A percentile compares a stretch with the other conserved stretches of the same genome.
Conservation (phyloP, 2,113 vertebrate genomes). For the Orthochromis malagaraziensis region DNA sequence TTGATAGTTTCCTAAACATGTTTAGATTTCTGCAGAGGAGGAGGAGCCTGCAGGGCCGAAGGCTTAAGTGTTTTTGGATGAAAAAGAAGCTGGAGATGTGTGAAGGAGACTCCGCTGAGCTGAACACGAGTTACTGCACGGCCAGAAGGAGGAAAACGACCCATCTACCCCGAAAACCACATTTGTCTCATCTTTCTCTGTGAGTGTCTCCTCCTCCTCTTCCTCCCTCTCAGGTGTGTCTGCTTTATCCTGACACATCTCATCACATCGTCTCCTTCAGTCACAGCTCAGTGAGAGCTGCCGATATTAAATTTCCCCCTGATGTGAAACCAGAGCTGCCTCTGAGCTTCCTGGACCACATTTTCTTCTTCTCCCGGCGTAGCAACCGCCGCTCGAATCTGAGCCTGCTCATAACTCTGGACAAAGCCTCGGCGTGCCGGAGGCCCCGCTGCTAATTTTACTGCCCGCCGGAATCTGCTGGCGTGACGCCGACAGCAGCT, state of each 20-base stretch:
- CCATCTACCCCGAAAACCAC: not conserved
- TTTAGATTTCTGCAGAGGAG: not conserved
- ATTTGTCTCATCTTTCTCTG: not conserved
- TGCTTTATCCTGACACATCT: not conserved
- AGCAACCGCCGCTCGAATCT: not conserved
- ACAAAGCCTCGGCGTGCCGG: not conserved
- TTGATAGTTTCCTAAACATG: accelerated
- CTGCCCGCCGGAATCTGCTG: not conserved
- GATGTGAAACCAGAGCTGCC: not conserved
- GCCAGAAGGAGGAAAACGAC: not conserved
- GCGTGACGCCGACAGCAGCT: not conserved
- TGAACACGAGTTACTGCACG: accelerated
- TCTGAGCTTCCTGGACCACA: not conserved
- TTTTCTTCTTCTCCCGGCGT: not conserved
- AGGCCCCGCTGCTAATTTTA: slow-evolving; percentile 2
- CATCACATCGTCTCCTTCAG: not conserved
- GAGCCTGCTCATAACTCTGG: not conserved
- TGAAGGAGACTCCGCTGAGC: not conserved
- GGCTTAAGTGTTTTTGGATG: not conserved
- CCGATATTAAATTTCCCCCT: not conserved
- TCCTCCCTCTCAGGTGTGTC: not conserved
- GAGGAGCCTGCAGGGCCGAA: not conserved
- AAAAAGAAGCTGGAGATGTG: not conserved
- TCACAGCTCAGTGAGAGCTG: accelerated
- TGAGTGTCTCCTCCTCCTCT: not conserved